phyloP scores from a whole-genome alignment of 2,888 invertebrate species.

The Mylabris sibirica region DNA sequence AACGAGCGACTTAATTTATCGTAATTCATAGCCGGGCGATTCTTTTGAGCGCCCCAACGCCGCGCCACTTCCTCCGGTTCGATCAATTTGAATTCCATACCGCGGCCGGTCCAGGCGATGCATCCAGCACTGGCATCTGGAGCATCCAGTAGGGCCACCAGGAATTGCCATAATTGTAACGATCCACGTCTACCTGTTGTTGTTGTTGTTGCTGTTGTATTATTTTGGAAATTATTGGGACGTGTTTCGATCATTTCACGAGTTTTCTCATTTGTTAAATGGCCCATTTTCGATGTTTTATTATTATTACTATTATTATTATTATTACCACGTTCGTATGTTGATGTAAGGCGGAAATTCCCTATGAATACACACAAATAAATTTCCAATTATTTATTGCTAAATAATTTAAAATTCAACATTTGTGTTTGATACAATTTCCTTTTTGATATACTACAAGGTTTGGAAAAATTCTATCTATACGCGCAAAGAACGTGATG shows the following conservation, averaged over 20 bases:
- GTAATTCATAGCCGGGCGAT: constrained; percentile 97
- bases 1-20: constrained; percentile 93
- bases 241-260: constrained; percentile 46
- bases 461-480: constrained; percentile 33
- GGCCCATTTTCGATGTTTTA: no score
- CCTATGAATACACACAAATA: constrained; percentile 27
- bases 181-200: constrained; percentile 73
- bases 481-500: constrained; percentile 51
- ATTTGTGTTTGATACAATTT: constrained; percentile 36
- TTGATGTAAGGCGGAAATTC: constrained; percentile 29
- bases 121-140: constrained; percentile 75
- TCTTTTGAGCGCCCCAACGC: constrained; percentile 96
- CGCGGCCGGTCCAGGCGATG: constrained; percentile 94
- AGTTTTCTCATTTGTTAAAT: constrained; percentile 40
- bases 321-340: constrained; percentile 27
- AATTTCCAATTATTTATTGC: no score
- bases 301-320: constrained; percentile 10
- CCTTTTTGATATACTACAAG: constrained; percentile 26
- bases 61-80: constrained; percentile 96
- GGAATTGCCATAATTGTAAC: constrained; percentile 93
- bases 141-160: constrained; percentile 81
- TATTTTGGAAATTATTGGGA: constrained; percentile 43
- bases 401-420: constrained; percentile 22
- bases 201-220: constrained; percentile 25
- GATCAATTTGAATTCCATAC: constrained; percentile 94